Evolutionary conservation across 2,888 invertebrate genomes (phyloP), one percentile per base, ranked within the genome.

Genomic region (Sminthurinus aureus): DNA sequence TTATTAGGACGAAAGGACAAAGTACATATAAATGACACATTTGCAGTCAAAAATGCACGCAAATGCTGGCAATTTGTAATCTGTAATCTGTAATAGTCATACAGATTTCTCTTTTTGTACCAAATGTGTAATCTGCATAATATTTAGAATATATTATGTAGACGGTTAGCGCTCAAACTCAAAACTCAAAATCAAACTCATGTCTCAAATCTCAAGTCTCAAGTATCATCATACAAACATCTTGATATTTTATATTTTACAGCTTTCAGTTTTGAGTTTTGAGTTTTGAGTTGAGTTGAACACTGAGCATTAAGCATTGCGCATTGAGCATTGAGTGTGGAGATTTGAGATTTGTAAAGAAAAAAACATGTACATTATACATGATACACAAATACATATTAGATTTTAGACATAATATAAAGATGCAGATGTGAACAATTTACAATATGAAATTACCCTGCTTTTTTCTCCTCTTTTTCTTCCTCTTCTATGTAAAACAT

Each of bases 371-470:
- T 52, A 52, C 13, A 52, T 52, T 52, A 13, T 52, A 52, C 52
- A 52, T 52, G 52, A 52, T 8, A 8, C 52, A 52, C 8, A 52
- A 52, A 52, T 11, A 13, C 52, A 52, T 52, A 52, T 52, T 13
- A 52, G 8, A 52, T 52, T 52, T 52, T 52, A 52, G 52, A 52
- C 58, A 58, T 58, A 58, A 6, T 3, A 24, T 71, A 24, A 24
- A 22, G 24, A 78, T 78, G 80, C 71, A 80, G 80, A 80, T 71
- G 73, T 71, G 71, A 78, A 58, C 58, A 58, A 58, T 71, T 20
- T 71, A 71, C 20, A 69, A 80, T 80, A 38, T 80, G 50, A 80
- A 80, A 80, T 79, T 71, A 71, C 71, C 71, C 51, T 71, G 71
- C 51, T 69, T 20, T 71, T 22, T 26, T 26, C 13, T 71, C 71